Evolutionary conservation across 2,797 vertebrate species (phyloP), one percentile per base, ranked within the genome.

Genomic region (Mycteria americana): DNA sequence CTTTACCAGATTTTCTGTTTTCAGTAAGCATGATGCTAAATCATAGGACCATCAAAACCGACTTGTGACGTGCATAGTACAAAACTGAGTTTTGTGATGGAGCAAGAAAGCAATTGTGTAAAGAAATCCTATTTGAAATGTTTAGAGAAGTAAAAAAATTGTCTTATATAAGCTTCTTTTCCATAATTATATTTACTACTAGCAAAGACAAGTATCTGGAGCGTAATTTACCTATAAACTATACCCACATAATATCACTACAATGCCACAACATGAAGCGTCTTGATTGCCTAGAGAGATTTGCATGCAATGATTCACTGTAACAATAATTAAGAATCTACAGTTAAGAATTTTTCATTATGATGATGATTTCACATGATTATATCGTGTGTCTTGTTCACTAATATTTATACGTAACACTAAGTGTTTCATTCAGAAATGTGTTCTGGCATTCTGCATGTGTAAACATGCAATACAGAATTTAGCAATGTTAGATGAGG

Each of bases 261-360:
- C 45, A 65, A 9, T 68, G 77, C 85, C 74, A 62, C 67, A 95
- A 64, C 85, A 82, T 78, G 90, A 96, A 93, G 51, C 11, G 3
- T 90, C 92, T 76, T 93, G 85, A 93, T 84, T 91, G 80, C 85
- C 85, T 53, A 2, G 39, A 85, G 46, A 92, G 62, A 86, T 60
- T 78, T 94, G 91, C 84, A 82, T 87, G 51, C 43, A 93, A 0
- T 93, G 70, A 96, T 82, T 94, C 73, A 82, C 46, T 64, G 11
- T 69, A 91, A 45, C 45, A 81, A 53, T 90, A 89, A 96, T 97
- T 96, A 87, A 94, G 89, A 90, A 91, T 73, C 59, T 94, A 31
- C 83, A 92, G 92, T 90, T 95, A 92, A 85, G 70, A 70, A 68
- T 27, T 96, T 96, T 96, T 95, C 79, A 88, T 97, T 84, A 28